Conservation (phyloP, 53 echinoderm and acorn worm genomes). For the Stichopus horrens region DNA sequence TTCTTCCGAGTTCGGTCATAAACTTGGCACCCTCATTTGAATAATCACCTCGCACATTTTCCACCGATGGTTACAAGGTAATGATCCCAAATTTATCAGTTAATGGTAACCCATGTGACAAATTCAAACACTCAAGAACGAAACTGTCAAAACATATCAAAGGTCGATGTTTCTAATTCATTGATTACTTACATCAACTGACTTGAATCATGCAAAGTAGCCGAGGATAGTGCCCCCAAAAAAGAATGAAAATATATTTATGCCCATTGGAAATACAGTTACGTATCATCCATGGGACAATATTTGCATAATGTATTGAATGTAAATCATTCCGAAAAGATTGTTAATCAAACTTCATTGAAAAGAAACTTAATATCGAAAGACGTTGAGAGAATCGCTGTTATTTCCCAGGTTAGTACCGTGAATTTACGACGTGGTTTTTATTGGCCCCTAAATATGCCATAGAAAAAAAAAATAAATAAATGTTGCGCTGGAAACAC, state of each 20-base stretch:
- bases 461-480: background rate
- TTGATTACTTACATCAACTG: background rate
- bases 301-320: background rate
- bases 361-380: background rate
- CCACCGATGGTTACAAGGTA: background rate
- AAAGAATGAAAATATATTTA: background rate
- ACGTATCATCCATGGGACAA: background rate
- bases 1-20: too few species aligned
- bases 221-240: background rate
- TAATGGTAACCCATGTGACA: background rate
- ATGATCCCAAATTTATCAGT: background rate
- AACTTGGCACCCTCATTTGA: background rate
- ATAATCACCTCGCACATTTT: background rate
- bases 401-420: background rate
- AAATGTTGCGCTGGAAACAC: background rate
- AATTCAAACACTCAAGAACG: background rate
- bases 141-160: background rate
- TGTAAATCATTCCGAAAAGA: background rate
- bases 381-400: background rate
- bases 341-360: slow-evolving; percentile 14
- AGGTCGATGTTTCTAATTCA: background rate
- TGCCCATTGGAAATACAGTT: background rate
- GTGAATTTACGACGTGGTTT: background rate
- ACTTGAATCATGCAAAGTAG: background rate
- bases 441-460: slow-evolving; percentile 12